These are phyloP conservation scores for Apamea anceps DNA, from an alignment of 2,888 invertebrate genomes.

Conservation along the genomic window DNA sequence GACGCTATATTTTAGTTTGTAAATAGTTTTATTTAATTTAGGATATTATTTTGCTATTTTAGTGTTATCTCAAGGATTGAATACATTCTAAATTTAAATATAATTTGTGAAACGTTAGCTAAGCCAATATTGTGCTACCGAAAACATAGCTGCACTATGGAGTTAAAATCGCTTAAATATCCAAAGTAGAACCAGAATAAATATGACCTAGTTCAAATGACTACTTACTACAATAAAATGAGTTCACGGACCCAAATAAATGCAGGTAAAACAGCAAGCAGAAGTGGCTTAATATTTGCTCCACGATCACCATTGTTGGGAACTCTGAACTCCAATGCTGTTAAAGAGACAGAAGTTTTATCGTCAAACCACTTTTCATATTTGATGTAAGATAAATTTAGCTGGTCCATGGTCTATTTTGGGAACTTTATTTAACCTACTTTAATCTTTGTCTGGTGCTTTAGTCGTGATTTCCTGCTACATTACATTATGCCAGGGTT, in stretches of 20 bases:
- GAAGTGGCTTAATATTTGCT: conserved; percentile 56
- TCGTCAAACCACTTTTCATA: conserved; percentile 63
- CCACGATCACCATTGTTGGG: conserved; percentile 55
- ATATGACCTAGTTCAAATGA: conserved; percentile 35
- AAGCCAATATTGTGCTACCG: background rate
- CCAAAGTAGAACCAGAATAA: conserved; percentile 5
- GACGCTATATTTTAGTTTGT: too few relatives aligned
- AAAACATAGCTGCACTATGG: background rate
- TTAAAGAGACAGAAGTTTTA: conserved; percentile 60
- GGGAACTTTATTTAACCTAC: conserved; percentile 46
- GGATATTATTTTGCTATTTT: too few relatives aligned
- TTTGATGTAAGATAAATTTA: conserved; percentile 65
- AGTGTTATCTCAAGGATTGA: too few relatives aligned
- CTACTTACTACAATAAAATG: conserved; percentile 13
- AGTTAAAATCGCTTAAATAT: background rate
- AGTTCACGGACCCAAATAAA: conserved; percentile 38
- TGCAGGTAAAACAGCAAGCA: conserved; percentile 52
- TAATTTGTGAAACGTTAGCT: background rate
- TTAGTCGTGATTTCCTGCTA: conserved; percentile 39
- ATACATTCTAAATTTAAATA: too few relatives aligned
- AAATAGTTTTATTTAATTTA: too few relatives aligned
- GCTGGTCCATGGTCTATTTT: conserved; percentile 49
- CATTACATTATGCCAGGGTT: conserved; percentile 34
- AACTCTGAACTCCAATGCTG: conserved; percentile 65
- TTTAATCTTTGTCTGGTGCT: conserved; percentile 37